Percentiles rank a stretch among this genome's conserved stretches.
Conservation (phyloP, 1,140 invertebrate genomes). For the Parapsyche elsis region DNA sequence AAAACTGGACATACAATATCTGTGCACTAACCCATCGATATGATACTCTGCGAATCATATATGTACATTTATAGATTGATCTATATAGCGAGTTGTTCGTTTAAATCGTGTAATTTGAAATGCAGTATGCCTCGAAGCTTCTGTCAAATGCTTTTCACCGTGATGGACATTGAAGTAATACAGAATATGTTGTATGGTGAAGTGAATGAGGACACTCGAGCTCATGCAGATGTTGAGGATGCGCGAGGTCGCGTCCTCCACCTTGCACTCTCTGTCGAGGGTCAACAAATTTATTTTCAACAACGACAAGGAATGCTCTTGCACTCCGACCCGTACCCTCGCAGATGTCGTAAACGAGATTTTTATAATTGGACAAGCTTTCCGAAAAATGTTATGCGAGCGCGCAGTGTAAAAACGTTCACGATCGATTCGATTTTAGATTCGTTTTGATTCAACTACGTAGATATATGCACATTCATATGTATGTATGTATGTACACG, state of each 20-base stretch:
- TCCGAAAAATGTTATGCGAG: background rate
- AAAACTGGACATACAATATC: too few species aligned
- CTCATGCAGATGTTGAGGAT: background rate
- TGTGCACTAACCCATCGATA: too few species aligned
- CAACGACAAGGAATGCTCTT: conserved; percentile 1
- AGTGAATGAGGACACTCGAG: conserved; percentile 6
- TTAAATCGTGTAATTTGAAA: too few species aligned
- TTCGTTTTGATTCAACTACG: too few species aligned
- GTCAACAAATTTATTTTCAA: conserved; percentile 38
- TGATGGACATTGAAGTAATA: too few species aligned
- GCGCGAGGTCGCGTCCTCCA: conserved; percentile 36
- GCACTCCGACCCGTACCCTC: background rate
- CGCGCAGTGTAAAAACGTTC: background rate
- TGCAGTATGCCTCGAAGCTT: too few species aligned
- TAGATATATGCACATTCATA: background rate
- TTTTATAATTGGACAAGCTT: background rate
- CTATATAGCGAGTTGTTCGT: too few species aligned
- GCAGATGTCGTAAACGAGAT: conserved; percentile 1
- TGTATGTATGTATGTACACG: background rate
- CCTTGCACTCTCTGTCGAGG: background rate
- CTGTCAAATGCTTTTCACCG: too few species aligned
- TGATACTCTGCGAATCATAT: too few species aligned
- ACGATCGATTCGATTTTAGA: background rate
- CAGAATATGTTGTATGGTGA: background rate
- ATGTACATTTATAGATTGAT: background rate